phyloP scores from a whole-genome alignment of 2,888 invertebrate genomes.

The Pecten maximus region DNA sequence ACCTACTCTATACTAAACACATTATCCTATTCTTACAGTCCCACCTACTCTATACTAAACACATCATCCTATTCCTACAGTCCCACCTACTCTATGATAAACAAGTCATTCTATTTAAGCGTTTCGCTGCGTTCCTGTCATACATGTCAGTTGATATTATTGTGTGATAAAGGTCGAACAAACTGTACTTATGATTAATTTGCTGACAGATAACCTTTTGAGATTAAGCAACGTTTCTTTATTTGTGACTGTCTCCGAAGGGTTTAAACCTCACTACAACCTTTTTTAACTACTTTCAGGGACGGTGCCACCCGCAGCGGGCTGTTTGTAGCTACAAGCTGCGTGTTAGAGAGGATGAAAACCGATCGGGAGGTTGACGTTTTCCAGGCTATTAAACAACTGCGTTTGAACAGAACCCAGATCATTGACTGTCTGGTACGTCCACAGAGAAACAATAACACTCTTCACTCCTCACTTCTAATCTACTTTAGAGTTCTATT shows the following conservation, averaged over 20 bases:
- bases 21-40: no score
- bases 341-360: conserved; percentile 78
- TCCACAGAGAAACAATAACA: neutral
- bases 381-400: conserved; percentile 80
- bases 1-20: no score
- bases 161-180: no score
- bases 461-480: neutral
- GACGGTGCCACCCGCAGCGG: conserved; percentile 80
- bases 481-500: neutral
- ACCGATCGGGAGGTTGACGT: conserved; percentile 81
- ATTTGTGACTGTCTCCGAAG: neutral
- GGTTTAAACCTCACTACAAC: neutral
- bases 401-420: conserved; percentile 79
- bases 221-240: no score
- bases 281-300: conserved; percentile 62
- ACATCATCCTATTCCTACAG: no score
- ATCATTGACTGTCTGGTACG: conserved; percentile 77
- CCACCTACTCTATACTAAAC: no score
- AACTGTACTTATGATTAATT: no score
- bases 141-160: no score
- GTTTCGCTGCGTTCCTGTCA: no score
- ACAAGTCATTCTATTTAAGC: no score
- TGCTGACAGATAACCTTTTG: no score
- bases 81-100: no score
- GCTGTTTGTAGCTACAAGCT: conserved; percentile 78